Percentiles rank a stretch among this genome's conserved stretches.
phyloP scores from a whole-genome alignment of 2,113 vertebrate genomes.

The Phyllopteryx taeniolatus region DNA sequence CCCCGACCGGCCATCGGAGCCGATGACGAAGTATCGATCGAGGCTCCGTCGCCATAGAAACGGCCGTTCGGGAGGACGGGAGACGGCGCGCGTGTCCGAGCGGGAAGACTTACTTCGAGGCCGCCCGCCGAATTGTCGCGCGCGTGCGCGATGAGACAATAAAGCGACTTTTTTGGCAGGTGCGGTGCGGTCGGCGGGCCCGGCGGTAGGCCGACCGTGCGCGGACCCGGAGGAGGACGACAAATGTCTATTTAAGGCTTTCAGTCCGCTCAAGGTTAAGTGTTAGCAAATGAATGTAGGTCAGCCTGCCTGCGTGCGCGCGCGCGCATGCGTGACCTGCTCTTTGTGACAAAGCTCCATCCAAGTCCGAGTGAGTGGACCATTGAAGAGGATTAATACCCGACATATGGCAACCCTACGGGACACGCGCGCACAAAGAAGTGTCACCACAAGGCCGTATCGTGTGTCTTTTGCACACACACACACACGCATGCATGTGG shows the following conservation, averaged over 20 bases:
- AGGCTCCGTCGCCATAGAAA: constrained; percentile 65
- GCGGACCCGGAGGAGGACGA: not conserved
- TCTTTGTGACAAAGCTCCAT: constrained; percentile 66
- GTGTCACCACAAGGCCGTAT: constrained; percentile 67
- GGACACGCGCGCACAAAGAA: constrained; percentile 62
- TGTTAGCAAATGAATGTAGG: constrained; percentile 57
- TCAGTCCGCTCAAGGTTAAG: constrained; percentile 33
- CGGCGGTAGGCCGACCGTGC: no score
- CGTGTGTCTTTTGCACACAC: constrained; percentile 58
- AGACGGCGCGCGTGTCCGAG: constrained; percentile 57
- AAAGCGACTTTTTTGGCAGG: not conserved
- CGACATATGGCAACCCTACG: constrained; percentile 73
- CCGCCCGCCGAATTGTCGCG: constrained; percentile 42
- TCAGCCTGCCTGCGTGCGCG: constrained; percentile 36
- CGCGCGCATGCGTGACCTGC: constrained; percentile 56
- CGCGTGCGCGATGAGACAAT: constrained; percentile 28
- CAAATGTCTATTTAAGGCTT: constrained; percentile 35
- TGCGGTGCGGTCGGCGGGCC: no score
- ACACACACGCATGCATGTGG: constrained; percentile 33
- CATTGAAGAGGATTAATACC: constrained; percentile 71
- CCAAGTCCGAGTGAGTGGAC: constrained; percentile 59
- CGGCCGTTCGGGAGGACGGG: constrained; percentile 66
- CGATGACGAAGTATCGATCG: constrained; percentile 72
- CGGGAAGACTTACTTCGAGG: constrained; percentile 66
- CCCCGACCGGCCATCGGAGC: constrained; percentile 70